Evolutionary conservation across 2,113 vertebrate species (phyloP).

Genomic region (rat (Rattus norvegicus)): GRCr8 NC_086038.1:47832501-47833000

Average conservation of each 20-base stretch:
- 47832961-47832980: background rate
- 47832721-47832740: background rate
- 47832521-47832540: background rate
- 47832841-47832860: background rate
- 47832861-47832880: background rate
- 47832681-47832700: background rate
- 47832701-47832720: background rate
- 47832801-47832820: background rate
- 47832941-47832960: background rate
- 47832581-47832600: background rate
- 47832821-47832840: conserved; percentile 4
- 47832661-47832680: background rate
- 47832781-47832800: background rate
- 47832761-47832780: background rate
- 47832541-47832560: background rate
- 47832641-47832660: background rate
- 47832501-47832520: background rate
- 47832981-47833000: background rate
- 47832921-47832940: background rate
- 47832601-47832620: background rate
- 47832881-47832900: background rate
- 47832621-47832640: background rate
- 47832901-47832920: background rate
- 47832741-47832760: background rate
- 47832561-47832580: background rate